Evolutionary conservation across 2,888 invertebrate genomes (phyloP).

Genomic region (Aporophyla nigra): DNA sequence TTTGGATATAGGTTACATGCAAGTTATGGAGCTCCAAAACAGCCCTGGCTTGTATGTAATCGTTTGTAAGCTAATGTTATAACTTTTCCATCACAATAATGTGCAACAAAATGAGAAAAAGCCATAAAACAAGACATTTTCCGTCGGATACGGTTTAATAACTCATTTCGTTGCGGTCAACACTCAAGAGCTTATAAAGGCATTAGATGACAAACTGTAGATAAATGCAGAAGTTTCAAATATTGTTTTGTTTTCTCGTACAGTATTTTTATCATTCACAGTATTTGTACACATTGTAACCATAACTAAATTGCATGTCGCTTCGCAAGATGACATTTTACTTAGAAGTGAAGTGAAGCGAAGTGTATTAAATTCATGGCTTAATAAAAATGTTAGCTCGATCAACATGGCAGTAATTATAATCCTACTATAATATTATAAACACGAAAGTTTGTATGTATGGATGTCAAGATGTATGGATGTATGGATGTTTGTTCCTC

Average conservation of each 20-base stretch:
- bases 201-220: not conserved
- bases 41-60: not conserved
- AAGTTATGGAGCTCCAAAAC: no score
- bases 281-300: no score
- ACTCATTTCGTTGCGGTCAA: not conserved
- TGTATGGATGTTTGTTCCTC: no score
- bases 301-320: no score
- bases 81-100: not conserved
- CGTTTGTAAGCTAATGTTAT: not conserved
- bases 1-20: no score
- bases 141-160: slow-evolving; percentile 8
- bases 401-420: not conserved
- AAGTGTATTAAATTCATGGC: not conserved
- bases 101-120: not conserved
- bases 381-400: not conserved
- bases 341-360: no score
- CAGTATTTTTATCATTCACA: no score
- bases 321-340: no score
- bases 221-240: not conserved
- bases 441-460: no score
- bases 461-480: no score
- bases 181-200: not conserved
- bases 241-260: no score
- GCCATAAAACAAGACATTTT: slow-evolving; percentile 14
- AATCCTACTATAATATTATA: no score